Base-by-base conservation (phyloP, 1,140 invertebrate species). In the Andrena cerasifolii region DNA sequence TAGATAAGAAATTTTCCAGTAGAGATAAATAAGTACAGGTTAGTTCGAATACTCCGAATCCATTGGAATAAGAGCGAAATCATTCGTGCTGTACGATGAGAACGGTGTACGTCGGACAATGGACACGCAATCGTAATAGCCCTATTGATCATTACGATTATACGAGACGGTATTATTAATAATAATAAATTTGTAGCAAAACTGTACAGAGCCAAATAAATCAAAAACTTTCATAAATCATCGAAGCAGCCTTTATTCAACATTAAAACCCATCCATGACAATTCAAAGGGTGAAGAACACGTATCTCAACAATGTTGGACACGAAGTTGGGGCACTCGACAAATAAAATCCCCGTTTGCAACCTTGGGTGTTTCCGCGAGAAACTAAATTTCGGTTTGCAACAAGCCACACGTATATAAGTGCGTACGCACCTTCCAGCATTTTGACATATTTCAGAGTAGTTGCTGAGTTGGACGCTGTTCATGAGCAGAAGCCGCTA, bases 161-260 rank as follows among this genome's bases (percentile, higher is more conserved):
- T 78, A 88, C 81, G 78, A 40, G 36, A 83, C 86, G 86, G 82
- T 86, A 87, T 86, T 86, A 88, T 82, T 88, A 86, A 82, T 82
- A 89, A 87, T 89, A 87, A 86, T 85, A 87, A 87, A 89, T 91
- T 90, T 90, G 89, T 90, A 91, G 89, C 77, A 90, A 91, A 91
- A 88, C 83, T 89, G 88, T 89, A 89, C 88, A 89, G 87, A 88
- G 86, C 83, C 84, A 88, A 89, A 89, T 89, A 89, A 89, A 88
- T 89, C 77, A 88, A 87, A 88, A 85, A 84, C 78, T 89, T 86
- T 88, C 84, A 77, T 87, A 87, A 88, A 77, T 76, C 65, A 76
- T 70, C 10, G 31, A 43, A 26, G 21, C n/a, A 56, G 26, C 4
- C 12, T 45, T 40, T 10, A 40, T n/a, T n/a, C n/a, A n/a, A n/a